phyloP scores from a whole-genome alignment of 2,797 vertebrate species.

The Sylvilagus floridanus region DNA sequence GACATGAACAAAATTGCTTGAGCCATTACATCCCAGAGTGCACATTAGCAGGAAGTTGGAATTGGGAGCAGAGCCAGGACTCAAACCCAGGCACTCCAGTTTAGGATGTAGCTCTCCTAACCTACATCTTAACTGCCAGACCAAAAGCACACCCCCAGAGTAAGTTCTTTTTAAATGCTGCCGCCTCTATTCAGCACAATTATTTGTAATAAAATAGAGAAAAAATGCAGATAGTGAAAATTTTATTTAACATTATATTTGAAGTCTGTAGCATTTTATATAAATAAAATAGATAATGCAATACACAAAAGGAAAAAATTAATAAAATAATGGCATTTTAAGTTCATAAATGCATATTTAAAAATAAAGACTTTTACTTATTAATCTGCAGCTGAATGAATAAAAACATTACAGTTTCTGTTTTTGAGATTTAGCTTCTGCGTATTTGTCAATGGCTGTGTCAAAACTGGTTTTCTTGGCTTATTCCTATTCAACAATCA shows the following conservation, averaged over 20 bases:
- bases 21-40: no score
- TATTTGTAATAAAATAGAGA: not conserved
- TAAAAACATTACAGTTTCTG: not conserved
- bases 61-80: no score
- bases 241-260: not conserved
- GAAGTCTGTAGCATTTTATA: not conserved
- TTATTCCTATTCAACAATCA: not conserved
- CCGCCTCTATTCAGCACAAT: not conserved
- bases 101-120: no score
- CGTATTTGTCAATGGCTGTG: not conserved
- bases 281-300: not conserved
- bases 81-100: no score
- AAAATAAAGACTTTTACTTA: not conserved
- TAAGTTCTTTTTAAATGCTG: not conserved
- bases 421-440: constrained; percentile 13
- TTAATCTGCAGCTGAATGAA: not conserved
- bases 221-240: not conserved
- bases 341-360: not conserved
- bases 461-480: not conserved
- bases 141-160: not conserved
- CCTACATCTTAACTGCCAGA: no score
- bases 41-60: no score
- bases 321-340: not conserved
- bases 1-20: no score
- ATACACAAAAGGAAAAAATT: not conserved